Base-by-base conservation (phyloP, 1,140 invertebrate genomes). In the Drosophila melanica region DNA sequence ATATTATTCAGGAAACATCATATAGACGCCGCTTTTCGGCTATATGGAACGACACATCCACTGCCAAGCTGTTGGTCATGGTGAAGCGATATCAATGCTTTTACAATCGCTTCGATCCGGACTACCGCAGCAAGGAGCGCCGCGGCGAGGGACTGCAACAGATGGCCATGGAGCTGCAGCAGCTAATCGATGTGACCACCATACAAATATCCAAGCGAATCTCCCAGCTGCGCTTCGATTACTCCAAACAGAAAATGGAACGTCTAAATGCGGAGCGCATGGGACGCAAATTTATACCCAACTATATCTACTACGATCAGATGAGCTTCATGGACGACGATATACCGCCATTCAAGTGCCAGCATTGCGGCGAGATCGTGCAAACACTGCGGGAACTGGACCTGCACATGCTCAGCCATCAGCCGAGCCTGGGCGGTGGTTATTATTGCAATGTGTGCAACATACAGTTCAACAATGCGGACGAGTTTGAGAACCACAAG, bases 191-290 rank as follows among this genome's bases (percentile, higher is more conserved):
- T 41, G 90, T 91, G 23, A 77, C 75, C 47, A 87, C 90, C 48
- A 91, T 91, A 37, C 90, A 91, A 59, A 91, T 91, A 39, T 91
- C 90, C 2, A 91, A 91, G 51, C 86, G 90, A 33, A 90, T 91
- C 8, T 91, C 90, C 0, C 90, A 91, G 59, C 58, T 91, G 47
- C 90, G 90, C 41, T 91, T 91, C 23, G 90, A 91, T 37, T 91
- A 91, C 57, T 91, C 90, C 23, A 91, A 90, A 14, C 90, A 91
- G 54, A 91, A 91, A 45, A 74, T 77, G 53, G 90, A 91, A 30
- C 77, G 90, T 7, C 23, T 91, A 11, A 78, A 79, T 23, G 86
- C 90, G 44, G 90, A 91, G 8, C 82, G 81, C 0, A 64, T 67
- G 18, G 81, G 80, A 7, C 79, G 79, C n/a, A 77, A 77, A 35